These are phyloP conservation scores for Gymnocephalus cernua DNA, from an alignment of 2,113 vertebrate genomes.

Conservation along the genomic window DNA sequence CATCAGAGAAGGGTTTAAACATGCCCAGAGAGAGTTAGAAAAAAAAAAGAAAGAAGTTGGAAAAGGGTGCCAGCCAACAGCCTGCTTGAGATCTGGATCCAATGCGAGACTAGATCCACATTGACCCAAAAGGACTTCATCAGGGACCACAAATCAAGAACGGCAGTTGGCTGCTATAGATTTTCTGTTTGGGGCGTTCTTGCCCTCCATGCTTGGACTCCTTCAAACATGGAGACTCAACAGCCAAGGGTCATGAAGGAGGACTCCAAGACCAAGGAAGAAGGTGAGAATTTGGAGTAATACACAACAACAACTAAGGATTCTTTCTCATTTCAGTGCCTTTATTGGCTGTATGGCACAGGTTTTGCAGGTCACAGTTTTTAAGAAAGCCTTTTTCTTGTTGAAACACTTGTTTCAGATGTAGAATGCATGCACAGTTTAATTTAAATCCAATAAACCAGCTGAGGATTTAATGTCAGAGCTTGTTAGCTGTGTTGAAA, in stretches of 20 bases:
- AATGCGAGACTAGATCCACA: slow-evolving; percentile 9
- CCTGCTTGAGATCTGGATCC: slow-evolving; percentile 10
- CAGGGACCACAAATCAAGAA: slow-evolving; percentile 2
- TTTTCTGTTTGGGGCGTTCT: not conserved
- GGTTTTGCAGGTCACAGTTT: not conserved
- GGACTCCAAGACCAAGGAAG: slow-evolving; percentile 35
- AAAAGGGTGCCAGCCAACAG: slow-evolving; percentile 17
- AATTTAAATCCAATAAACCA: not conserved
- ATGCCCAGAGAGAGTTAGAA: slow-evolving; percentile 13
- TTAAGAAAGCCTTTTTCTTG: not conserved
- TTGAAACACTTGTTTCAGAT: not conserved
- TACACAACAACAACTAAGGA: not conserved
- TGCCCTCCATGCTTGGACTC: slow-evolving; percentile 4
- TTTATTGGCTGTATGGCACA: not conserved
- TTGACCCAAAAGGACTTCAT: slow-evolving; percentile 25
- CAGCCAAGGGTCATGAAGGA: slow-evolving; percentile 28
- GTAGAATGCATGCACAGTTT: not conserved
- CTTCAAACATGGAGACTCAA: slow-evolving; percentile 55
- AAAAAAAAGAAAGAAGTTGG: slow-evolving; percentile 45
- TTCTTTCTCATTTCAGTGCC: not conserved
- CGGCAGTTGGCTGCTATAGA: not conserved
- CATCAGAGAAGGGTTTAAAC: not conserved
- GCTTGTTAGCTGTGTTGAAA: slow-evolving; percentile 1
- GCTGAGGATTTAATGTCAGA: not conserved
- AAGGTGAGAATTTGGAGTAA: slow-evolving; percentile 54